These are phyloP conservation scores for Meloidogyne floridensis DNA, from an alignment of 1,140 invertebrate species.

Conservation along the genomic window DNA sequence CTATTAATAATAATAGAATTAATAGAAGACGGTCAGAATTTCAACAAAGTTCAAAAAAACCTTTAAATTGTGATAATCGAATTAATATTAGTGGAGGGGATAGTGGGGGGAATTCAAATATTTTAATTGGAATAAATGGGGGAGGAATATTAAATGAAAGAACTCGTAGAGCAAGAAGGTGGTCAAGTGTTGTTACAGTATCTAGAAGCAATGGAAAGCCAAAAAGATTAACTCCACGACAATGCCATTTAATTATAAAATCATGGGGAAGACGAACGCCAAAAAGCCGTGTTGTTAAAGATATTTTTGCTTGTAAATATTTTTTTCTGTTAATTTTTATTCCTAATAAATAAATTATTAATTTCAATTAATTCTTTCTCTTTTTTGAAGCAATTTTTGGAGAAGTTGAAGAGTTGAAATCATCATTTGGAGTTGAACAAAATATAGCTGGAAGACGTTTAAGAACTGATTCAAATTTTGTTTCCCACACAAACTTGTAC, in stretches of 20 bases:
- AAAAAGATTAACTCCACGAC: slow-evolving; percentile 46
- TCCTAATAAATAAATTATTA: neutral
- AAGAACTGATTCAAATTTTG: slow-evolving; percentile 42
- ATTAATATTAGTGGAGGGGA: neutral
- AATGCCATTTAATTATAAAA: slow-evolving; percentile 48
- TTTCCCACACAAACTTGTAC: slow-evolving; percentile 47
- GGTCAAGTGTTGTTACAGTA: slow-evolving; percentile 47
- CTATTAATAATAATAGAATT: slow-evolving; percentile 1
- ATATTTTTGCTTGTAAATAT: slow-evolving; percentile 48
- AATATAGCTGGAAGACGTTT: slow-evolving; percentile 39
- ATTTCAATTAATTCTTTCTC: slow-evolving; percentile 1
- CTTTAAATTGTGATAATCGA: neutral
- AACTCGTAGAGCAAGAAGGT: slow-evolving; percentile 35
- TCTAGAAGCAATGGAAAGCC: slow-evolving; percentile 39
- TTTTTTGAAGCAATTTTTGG: slow-evolving; percentile 46
- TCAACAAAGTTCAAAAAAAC: slow-evolving; percentile 9
- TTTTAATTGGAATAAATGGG: neutral
- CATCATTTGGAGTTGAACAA: slow-evolving; percentile 43
- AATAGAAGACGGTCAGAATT: slow-evolving; percentile 9
- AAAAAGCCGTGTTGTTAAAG: slow-evolving; percentile 45
- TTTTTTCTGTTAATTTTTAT: neutral
- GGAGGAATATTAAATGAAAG: neutral
- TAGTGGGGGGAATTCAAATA: neutral
- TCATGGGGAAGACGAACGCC: slow-evolving; percentile 48
- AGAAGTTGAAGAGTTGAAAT: slow-evolving; percentile 53